Base-by-base conservation (phyloP, 2,797 vertebrate species). In the Lophotriccus pileatus region DNA sequence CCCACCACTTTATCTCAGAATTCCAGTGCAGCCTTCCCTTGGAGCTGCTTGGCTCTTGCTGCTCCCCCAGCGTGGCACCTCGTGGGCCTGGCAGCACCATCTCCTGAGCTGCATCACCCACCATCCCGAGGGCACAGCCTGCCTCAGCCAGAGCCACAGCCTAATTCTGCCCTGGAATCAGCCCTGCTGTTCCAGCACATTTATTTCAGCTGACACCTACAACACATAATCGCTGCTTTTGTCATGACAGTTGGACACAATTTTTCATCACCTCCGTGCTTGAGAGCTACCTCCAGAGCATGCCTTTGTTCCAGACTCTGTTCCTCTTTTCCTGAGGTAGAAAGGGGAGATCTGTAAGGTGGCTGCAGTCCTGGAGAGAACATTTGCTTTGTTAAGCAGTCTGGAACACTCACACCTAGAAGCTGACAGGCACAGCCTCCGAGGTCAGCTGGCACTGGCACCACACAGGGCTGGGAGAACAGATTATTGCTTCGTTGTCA, bases 51-150 rank as follows among this genome's bases (percentile, higher is more conserved):
- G 14, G 24, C 10, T 63, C 43, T 47, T 37, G 18, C 50, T 23
- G 43, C 6, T 73, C 1, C 24, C 23, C 12, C 2, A 27, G 24
- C 11, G 0, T 1, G 7, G 14, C 1, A 3, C 27, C 60, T 55
- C n/a, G n/a, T n/a, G n/a, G 11, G 7, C 13, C 64, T 32, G 59
- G 25, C 39, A 58, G 37, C 1, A 0, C 21, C 3, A 7, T 21
- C 43, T 64, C 30, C 47, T 10, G 14, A 63, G 25, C 52, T 6
- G 6, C 21, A 18, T 2, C 17, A 43, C 39, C 39, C 19, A 6
- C 12, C 27, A 32, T 12, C n/a, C 53, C 2, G 1, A 6, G 2
- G 1, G 43, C 67, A 43, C n/a, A 67, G 64, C 2, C 41, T 47
- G 32, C 46, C 47, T 27, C 59, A 47, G 83, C 52, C 9, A 4